Evolutionary conservation across 2,888 invertebrate genomes (phyloP).

Genomic region (Gortyna flavago): DNA sequence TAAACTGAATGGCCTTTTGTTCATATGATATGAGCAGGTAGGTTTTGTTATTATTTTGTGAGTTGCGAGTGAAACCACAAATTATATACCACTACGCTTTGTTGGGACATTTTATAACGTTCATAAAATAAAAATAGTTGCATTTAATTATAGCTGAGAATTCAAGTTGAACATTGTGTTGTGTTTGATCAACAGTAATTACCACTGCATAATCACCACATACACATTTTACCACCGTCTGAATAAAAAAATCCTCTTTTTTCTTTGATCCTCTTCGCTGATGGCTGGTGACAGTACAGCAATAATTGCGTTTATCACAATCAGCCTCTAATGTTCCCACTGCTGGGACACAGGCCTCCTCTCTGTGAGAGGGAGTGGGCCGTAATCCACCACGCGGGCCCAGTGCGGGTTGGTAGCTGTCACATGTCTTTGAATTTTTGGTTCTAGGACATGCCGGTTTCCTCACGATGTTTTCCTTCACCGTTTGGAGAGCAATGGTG

Average conservation of each 20-base stretch:
- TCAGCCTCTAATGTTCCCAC: too few relatives aligned
- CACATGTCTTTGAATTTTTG: too few relatives aligned
- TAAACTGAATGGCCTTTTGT: conserved; percentile 39
- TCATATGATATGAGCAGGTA: conserved; percentile 36
- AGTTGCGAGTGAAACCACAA: conserved; percentile 10
- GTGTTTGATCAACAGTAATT: not conserved
- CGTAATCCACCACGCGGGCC: too few relatives aligned
- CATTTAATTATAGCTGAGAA: not conserved
- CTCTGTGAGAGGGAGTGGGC: too few relatives aligned
- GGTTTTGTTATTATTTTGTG: conserved; percentile 18
- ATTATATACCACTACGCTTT: conserved; percentile 1
- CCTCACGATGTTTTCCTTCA: too few relatives aligned
- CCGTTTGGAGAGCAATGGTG: too few relatives aligned
- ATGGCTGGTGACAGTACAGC: too few relatives aligned
- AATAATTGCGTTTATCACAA: too few relatives aligned
- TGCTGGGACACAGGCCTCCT: too few relatives aligned
- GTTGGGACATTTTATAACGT: not conserved
- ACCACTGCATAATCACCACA: not conserved
- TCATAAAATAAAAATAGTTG: not conserved
- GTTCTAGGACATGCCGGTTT: too few relatives aligned
- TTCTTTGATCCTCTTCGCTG: too few relatives aligned
- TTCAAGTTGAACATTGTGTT: not conserved
- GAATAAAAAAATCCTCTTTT: not conserved
- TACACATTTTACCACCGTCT: not conserved
- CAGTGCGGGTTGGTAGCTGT: too few relatives aligned